These are phyloP conservation scores for Lota lota DNA, from an alignment of 2,113 vertebrate genomes.

Conservation along the genomic window DNA sequence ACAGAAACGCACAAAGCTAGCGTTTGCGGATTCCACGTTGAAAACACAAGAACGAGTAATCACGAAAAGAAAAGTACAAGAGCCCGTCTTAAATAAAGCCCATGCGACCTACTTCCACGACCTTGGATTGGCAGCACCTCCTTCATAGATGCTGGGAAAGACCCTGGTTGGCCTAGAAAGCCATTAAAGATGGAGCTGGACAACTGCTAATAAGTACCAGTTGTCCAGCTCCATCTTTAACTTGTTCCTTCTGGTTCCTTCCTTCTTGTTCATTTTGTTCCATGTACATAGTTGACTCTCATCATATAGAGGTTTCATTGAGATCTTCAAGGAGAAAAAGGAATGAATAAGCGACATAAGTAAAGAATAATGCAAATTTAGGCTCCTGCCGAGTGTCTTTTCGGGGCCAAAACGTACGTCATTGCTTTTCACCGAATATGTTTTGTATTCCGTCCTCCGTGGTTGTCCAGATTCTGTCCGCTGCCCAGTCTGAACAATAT, in stretches of 20 bases:
- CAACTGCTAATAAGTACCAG: slow-evolving; percentile 9
- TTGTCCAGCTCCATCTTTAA: slow-evolving; percentile 47
- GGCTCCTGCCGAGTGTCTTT: slow-evolving; percentile 35
- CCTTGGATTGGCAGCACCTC: slow-evolving; percentile 46
- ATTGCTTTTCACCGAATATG: slow-evolving; percentile 26
- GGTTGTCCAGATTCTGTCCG: slow-evolving; percentile 42
- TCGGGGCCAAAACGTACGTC: slow-evolving; percentile 49
- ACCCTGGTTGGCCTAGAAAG: slow-evolving; percentile 33
- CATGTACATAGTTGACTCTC: slow-evolving; percentile 1
- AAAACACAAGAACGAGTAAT: slow-evolving; percentile 22
- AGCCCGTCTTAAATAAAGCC: slow-evolving; percentile 46
- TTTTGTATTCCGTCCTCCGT: slow-evolving; percentile 31
- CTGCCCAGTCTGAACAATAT: slow-evolving; percentile 63
- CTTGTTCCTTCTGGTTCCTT: slow-evolving; percentile 41
- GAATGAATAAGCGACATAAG: slow-evolving; percentile 30
- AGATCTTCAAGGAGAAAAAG: slow-evolving; percentile 20
- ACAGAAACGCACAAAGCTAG: slow-evolving; percentile 17
- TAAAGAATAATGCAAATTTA: slow-evolving; percentile 49
- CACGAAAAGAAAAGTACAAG: slow-evolving; percentile 36
- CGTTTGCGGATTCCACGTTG: slow-evolving; percentile 20
- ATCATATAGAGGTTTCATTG: slow-evolving; percentile 23
- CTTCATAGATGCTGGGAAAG: slow-evolving; percentile 48
- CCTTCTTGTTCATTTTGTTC: slow-evolving; percentile 40
- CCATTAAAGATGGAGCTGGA: slow-evolving; percentile 15
- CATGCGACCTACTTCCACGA: slow-evolving; percentile 51